Percentiles rank a stretch among this genome's conserved stretches.
Evolutionary conservation across 2,113 vertebrate species (phyloP).

Genomic region (Nothoprocta pentlandii): DNA sequence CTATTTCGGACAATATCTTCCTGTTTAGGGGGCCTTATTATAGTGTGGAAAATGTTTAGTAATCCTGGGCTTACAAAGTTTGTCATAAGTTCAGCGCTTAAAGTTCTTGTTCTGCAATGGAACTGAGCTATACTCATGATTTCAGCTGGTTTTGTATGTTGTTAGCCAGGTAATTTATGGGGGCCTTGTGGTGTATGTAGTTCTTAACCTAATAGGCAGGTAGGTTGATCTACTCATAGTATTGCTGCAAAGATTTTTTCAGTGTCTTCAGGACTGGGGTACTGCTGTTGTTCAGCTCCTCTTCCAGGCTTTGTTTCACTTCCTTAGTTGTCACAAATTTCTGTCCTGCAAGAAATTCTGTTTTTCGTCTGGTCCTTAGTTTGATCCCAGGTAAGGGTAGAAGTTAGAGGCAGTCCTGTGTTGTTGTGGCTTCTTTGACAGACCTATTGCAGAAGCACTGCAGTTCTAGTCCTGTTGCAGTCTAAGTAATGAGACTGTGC

Average conservation of each 20-base stretch:
- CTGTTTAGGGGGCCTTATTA: neutral
- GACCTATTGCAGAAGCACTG: neutral
- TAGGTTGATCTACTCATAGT: neutral
- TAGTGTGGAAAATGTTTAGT: neutral
- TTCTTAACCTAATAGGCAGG: neutral
- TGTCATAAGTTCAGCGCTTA: neutral
- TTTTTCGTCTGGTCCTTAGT: neutral
- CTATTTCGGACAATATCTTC: neutral
- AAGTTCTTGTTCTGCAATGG: neutral
- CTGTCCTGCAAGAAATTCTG: neutral
- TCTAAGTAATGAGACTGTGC: neutral
- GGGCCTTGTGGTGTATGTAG: neutral
- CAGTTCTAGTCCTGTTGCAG: neutral
- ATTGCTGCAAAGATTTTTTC: neutral
- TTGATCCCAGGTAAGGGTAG: neutral
- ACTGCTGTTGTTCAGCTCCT: neutral
- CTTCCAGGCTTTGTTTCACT: neutral
- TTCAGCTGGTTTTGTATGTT: neutral
- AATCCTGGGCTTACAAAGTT: neutral
- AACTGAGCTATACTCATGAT: neutral
- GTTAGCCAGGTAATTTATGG: neutral
- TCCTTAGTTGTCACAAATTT: neutral
- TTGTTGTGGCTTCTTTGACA: neutral
- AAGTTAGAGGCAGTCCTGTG: neutral
- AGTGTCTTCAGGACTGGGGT: neutral